A percentile compares a stretch with the other conserved stretches of the same genome.
phyloP scores from a whole-genome alignment of 2,113 vertebrate genomes.

The Dromiciops gliroides region DNA sequence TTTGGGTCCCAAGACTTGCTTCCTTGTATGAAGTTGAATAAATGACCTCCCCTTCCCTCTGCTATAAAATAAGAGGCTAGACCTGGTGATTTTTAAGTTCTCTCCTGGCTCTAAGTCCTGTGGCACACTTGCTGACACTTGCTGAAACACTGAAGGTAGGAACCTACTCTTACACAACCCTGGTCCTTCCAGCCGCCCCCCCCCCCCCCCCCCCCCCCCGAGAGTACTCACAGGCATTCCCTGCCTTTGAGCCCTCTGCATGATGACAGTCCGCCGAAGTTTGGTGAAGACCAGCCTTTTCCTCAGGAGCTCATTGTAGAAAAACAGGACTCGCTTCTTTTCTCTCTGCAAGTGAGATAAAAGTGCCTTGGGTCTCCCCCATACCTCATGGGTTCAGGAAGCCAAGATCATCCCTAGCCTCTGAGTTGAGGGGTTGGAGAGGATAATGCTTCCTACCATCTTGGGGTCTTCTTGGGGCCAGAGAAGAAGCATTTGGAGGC shows the following conservation, averaged over 20 bases:
- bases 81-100: neutral
- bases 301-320: slow-evolving; percentile 90
- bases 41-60: neutral
- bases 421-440: neutral
- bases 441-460: neutral
- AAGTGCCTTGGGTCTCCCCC: neutral
- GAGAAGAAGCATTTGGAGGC: no score
- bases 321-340: slow-evolving; percentile 87
- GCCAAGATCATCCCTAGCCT: neutral
- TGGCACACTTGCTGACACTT: no score
- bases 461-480: neutral
- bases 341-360: slow-evolving; percentile 85
- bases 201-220: no score
- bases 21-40: neutral
- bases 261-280: slow-evolving; percentile 73
- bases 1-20: neutral
- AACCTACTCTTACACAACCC: neutral
- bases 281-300: slow-evolving; percentile 77
- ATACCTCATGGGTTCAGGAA: neutral
- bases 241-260: neutral
- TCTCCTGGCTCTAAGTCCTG: neutral
- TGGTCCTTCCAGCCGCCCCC: neutral
- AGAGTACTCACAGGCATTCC: slow-evolving; percentile 71
- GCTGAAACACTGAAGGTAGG: neutral
- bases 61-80: neutral